phyloP scores from a whole-genome alignment of 2,797 vertebrate species.

The Balearica regulorum region DNA sequence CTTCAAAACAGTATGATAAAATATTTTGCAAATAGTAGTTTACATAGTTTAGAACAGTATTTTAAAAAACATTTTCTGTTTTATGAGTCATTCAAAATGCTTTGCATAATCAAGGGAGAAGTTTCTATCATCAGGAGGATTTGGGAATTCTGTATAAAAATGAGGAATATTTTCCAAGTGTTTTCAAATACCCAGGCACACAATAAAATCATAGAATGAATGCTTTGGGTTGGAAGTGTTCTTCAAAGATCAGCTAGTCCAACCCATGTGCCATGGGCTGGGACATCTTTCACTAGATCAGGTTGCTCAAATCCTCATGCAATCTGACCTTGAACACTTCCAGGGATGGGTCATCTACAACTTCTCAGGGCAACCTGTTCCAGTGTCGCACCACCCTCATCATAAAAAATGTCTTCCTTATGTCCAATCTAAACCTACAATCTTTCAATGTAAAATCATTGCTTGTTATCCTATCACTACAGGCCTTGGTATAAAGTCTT shows the following conservation, averaged over 20 bases:
- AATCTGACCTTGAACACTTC: not conserved
- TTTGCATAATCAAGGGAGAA: not conserved
- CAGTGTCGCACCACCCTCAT: accelerated
- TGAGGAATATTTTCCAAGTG: not conserved
- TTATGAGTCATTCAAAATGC: not conserved
- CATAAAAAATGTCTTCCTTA: not conserved
- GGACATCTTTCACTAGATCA: not conserved
- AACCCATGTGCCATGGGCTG: not conserved
- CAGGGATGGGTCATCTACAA: not conserved
- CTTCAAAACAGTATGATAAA: not conserved
- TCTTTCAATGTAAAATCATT: not conserved
- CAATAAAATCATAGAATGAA: not conserved
- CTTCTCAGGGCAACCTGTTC: not conserved
- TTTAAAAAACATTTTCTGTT: not conserved
- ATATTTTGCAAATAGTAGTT: not conserved
- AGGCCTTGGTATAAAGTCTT: not conserved
- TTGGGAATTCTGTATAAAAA: not conserved
- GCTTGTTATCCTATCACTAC: not conserved
- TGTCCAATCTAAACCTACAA: not conserved
- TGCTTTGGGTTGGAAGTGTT: not conserved
- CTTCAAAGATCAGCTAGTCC: not conserved
- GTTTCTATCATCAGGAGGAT: not conserved
- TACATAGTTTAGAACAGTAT: not conserved
- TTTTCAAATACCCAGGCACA: not conserved
- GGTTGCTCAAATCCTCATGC: not conserved